Evolutionary conservation across 2,113 vertebrate genomes (phyloP).

Genomic region (Circaetus gallicus): DNA sequence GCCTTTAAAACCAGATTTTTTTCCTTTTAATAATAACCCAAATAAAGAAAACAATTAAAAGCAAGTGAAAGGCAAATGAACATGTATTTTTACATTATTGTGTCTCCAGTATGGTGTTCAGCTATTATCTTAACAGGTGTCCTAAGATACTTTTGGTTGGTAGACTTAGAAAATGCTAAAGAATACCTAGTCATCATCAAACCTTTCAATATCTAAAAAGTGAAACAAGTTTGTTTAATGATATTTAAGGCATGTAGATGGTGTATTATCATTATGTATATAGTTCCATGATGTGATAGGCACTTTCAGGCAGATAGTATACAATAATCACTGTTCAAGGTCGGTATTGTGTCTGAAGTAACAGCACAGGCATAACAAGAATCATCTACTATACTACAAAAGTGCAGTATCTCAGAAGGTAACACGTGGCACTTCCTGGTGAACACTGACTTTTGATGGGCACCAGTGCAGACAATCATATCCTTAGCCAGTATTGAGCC

Average conservation of each 20-base stretch:
- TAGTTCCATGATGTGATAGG: neutral
- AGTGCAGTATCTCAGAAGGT: neutral
- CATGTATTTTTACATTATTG: neutral
- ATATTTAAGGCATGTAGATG: neutral
- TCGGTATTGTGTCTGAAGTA: neutral
- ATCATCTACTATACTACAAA: neutral
- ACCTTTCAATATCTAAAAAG: neutral
- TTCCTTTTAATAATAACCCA: neutral
- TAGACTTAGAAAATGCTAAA: neutral
- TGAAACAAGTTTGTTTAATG: neutral
- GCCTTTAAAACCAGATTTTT: neutral
- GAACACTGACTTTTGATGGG: neutral
- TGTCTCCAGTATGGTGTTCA: neutral
- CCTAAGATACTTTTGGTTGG: neutral
- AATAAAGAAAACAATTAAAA: neutral
- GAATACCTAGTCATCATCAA: neutral
- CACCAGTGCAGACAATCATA: neutral
- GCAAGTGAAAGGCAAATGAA: neutral
- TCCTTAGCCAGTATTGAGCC: neutral
- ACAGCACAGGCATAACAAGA: neutral
- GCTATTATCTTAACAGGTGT: neutral
- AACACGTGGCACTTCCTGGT: neutral
- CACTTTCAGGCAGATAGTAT: neutral
- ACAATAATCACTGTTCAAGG: neutral
- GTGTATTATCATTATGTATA: neutral